Conservation (phyloP, 1,140 invertebrate species). For the Dendroctonus valens region DNA sequence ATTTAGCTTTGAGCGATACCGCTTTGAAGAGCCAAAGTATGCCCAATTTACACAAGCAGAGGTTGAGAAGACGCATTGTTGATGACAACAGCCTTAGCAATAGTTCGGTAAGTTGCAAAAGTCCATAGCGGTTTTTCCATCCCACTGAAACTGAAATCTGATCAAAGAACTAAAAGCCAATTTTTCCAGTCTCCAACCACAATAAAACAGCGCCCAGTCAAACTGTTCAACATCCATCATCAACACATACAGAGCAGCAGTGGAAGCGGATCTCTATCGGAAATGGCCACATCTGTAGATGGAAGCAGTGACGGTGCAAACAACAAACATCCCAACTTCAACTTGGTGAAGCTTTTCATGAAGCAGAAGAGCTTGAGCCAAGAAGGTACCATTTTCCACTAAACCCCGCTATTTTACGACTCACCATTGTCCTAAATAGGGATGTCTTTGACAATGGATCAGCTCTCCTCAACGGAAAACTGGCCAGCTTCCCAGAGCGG, state of each 20-base stretch:
- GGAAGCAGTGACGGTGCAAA: conserved; percentile 50
- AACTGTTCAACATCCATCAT: conserved; percentile 65
- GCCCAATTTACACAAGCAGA: conserved; percentile 62
- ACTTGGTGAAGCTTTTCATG: conserved; percentile 85
- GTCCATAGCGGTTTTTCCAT: neutral
- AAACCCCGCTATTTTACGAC: neutral
- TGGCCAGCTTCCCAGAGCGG: conserved; percentile 52
- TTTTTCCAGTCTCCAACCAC: conserved; percentile 54
- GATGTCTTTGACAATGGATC: conserved; percentile 60
- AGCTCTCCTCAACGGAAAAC: conserved; percentile 59
- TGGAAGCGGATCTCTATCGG: conserved; percentile 56
- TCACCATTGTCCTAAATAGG: conserved; percentile 35
- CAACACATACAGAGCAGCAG: conserved; percentile 51
- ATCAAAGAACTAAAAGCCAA: neutral
- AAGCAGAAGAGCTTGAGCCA: conserved; percentile 82
- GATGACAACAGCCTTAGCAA: conserved; percentile 45
- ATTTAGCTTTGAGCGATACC: conserved; percentile 52
- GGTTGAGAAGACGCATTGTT: conserved; percentile 38
- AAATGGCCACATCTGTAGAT: conserved; percentile 56
- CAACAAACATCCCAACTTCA: conserved; percentile 66
- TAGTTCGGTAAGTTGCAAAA: conserved; percentile 56
- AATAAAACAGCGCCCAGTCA: conserved; percentile 57
- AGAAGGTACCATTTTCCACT: conserved; percentile 55
- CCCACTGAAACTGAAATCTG: too few species aligned
- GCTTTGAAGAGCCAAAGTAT: conserved; percentile 70